These are phyloP conservation scores for Cerceris ruficornis DNA, from an alignment of 2,888 invertebrate genomes.

Conservation along the genomic window DNA sequence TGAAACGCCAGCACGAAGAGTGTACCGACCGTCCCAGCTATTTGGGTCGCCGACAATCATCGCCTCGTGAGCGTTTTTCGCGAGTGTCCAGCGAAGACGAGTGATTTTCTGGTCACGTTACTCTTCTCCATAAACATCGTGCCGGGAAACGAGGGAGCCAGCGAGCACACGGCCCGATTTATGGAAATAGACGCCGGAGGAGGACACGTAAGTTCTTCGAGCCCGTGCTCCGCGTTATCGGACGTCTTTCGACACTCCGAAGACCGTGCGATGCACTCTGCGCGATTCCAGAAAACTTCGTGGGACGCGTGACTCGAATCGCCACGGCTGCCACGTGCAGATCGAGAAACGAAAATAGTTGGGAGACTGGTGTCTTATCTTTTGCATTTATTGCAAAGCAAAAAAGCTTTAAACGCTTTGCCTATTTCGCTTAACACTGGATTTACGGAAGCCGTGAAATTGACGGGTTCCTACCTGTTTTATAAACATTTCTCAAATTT, in stretches of 20 bases:
- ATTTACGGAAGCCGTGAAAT: no score
- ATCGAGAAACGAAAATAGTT: constrained; percentile 11
- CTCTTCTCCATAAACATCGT: constrained; percentile 25
- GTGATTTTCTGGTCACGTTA: constrained; percentile 47
- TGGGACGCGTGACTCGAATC: constrained; percentile 60
- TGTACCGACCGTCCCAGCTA: constrained; percentile 6
- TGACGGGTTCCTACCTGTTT: no score
- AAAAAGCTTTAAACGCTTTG: neutral
- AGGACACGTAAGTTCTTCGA: constrained; percentile 13
- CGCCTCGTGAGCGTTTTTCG: constrained; percentile 17
- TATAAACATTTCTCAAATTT: no score
- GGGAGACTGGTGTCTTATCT: no score
- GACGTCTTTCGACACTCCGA: constrained; percentile 34
- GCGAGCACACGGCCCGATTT: constrained; percentile 18
- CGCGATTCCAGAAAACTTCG: constrained; percentile 42
- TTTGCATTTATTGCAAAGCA: no score
- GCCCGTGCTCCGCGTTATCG: constrained; percentile 6
- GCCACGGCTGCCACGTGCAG: constrained; percentile 52
- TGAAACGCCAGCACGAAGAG: no score
- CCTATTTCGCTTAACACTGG: no score
- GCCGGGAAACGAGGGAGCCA: constrained; percentile 4
- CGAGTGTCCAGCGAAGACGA: neutral
- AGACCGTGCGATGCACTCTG: constrained; percentile 2
- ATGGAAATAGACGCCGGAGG: constrained; percentile 26
- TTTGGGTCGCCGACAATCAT: constrained; percentile 44